phyloP scores from a whole-genome alignment of 2,797 vertebrate genomes.

The Pseudomugil tenellus region DNA sequence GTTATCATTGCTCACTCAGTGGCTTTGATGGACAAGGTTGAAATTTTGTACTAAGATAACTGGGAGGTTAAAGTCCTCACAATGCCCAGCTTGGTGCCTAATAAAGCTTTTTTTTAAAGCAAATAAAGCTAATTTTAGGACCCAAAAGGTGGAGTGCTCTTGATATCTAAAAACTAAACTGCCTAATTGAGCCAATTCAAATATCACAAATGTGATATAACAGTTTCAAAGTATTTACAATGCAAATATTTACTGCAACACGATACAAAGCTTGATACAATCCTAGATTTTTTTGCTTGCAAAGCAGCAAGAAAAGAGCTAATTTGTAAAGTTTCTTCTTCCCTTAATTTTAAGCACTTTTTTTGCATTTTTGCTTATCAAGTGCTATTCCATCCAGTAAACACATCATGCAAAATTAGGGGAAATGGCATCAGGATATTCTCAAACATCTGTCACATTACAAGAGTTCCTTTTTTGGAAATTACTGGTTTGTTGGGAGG shows the following conservation, averaged over 20 bases:
- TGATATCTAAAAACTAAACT: background rate
- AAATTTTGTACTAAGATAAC: background rate
- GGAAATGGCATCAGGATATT: slow-evolving; percentile 11
- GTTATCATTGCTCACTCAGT: background rate
- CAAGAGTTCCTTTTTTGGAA: slow-evolving; percentile 27
- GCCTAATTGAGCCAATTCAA: background rate
- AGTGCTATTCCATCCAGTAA: slow-evolving; percentile 17
- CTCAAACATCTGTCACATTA: slow-evolving; percentile 16
- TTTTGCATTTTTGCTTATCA: background rate
- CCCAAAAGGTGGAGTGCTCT: background rate
- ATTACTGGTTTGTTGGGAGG: slow-evolving; percentile 35
- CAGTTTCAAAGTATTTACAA: slow-evolving; percentile 29
- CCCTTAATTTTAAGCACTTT: background rate
- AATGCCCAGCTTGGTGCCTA: background rate
- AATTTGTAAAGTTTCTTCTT: background rate
- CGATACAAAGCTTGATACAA: background rate
- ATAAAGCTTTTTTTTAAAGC: too few relatives aligned
- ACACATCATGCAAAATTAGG: slow-evolving; percentile 23
- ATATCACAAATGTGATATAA: background rate
- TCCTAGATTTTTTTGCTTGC: background rate
- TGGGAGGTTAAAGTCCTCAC: background rate
- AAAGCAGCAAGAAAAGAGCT: background rate
- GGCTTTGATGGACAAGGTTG: background rate
- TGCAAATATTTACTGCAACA: slow-evolving; percentile 15
- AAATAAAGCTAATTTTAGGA: background rate